Base-by-base conservation (phyloP, 2,888 invertebrate species). In the Piscicola geometra region DNA sequence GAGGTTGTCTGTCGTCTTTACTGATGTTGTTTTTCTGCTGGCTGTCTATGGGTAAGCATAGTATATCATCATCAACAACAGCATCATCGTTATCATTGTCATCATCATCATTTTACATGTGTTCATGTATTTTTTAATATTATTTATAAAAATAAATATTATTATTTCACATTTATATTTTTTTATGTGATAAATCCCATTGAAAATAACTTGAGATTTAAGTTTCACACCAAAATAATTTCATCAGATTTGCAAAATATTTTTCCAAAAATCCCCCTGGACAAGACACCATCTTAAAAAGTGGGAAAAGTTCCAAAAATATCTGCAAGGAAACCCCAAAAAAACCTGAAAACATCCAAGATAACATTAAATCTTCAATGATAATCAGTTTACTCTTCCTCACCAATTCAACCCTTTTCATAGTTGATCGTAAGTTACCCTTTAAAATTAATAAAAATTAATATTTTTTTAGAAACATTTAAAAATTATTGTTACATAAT, bases 361-460 rank as follows among this genome's bases (percentile, higher is more conserved):
- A 47, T 35, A 25, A 32, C 80, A 81, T 25, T 32, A 75, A n/a
- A 74, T 81, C 9, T 76, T 81, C 32, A 5, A 50, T 50, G 2
- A 25, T 72, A 30, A 56, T 68, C 18, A 36, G 69, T 78, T 85
- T 91, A 77, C 84, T 93, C 67, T 84, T 94, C 66, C 85, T 93
- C n/a, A 88, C 90, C 75, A 96, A 94, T 86, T 90, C 92, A 78
- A 96, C 95, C 1, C 87, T 98, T 3, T 84, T 97, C 2, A 89
- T 97, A 86, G 90, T 98, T 18, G 99, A 99, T 86, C 96, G 81
- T 85, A 84, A 84, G 84, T 83, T 84, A 83, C 75, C 21, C 50
- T 69, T 21, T 32, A 52, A 41, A 72, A 72, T 72, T 47, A n/a
- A 32, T 56, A 72, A 15, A 56, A n/a, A 36, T 36, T 70, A 36